Conservation (phyloP, 2,888 invertebrate species). For the Meiosimyza decipiens region DNA sequence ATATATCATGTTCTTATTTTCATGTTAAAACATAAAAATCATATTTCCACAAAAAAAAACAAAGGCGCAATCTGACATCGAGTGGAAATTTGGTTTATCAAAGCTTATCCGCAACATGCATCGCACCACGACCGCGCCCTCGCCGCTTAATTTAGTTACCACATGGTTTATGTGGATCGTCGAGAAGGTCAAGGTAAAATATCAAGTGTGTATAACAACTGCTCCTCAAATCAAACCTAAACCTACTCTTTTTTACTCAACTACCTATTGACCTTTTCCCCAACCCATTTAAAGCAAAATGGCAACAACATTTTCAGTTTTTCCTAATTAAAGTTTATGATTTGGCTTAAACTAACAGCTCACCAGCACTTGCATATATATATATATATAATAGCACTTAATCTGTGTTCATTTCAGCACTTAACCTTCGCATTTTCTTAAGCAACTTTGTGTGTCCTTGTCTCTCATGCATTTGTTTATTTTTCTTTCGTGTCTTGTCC, state of each 20-base stretch:
- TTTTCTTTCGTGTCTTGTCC: constrained; percentile 50
- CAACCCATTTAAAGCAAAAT: constrained; percentile 65
- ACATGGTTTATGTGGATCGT: constrained; percentile 91
- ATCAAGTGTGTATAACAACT: constrained; percentile 55
- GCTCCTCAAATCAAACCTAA: constrained; percentile 38
- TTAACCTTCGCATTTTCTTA: constrained; percentile 9
- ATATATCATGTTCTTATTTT: constrained; percentile 34
- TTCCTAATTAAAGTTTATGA: constrained; percentile 26
- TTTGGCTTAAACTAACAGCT: constrained; percentile 5
- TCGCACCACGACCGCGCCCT: constrained; percentile 95
- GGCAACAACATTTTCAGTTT: constrained; percentile 53
- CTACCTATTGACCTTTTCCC: constrained; percentile 60
- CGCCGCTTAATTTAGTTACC: constrained; percentile 96
- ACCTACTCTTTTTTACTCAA: constrained; percentile 7
- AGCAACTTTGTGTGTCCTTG: constrained; percentile 47
- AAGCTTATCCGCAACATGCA: constrained; percentile 99
- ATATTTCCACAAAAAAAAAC: constrained; percentile 34
- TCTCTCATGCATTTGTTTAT: constrained; percentile 40
- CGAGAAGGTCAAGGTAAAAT: constrained; percentile 78
- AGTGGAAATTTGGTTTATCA: constrained; percentile 99
- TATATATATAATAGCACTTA: constrained; percentile 15
- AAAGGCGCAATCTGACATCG: constrained; percentile 98
- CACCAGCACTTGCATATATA: no score
- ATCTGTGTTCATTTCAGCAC: constrained; percentile 34
- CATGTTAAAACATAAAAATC: background rate